Percentiles rank a stretch among this genome's conserved stretches.
phyloP scores from a whole-genome alignment of 2,888 invertebrate genomes.

The Lymantria dispar region DNA sequence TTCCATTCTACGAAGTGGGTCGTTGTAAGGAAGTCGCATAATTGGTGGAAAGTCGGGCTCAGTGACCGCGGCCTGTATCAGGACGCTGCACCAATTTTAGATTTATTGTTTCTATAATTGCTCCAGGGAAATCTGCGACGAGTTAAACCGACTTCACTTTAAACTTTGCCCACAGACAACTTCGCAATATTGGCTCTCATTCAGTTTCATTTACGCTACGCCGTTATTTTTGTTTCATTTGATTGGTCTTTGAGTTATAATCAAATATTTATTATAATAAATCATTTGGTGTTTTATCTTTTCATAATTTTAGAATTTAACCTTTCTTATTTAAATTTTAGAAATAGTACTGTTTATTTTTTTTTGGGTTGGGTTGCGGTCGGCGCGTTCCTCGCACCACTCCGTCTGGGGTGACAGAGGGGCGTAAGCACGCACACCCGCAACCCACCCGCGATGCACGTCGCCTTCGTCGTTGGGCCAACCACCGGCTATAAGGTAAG shows the following conservation, averaged over 20 bases:
- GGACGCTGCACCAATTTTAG: slow-evolving; percentile 71
- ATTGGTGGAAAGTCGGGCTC: slow-evolving; percentile 69
- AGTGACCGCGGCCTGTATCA: slow-evolving; percentile 61
- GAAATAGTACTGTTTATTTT: too few relatives aligned
- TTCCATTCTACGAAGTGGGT: slow-evolving; percentile 70
- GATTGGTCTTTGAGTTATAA: slow-evolving; percentile 29
- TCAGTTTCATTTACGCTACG: slow-evolving; percentile 26
- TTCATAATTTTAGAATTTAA: too few relatives aligned
- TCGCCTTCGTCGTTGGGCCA: too few relatives aligned
- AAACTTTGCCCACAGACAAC: slow-evolving; percentile 48
- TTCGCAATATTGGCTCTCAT: slow-evolving; percentile 42
- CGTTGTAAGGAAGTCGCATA: slow-evolving; percentile 61
- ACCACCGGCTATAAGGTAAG: too few relatives aligned
- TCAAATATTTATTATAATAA: slow-evolving; percentile 21
- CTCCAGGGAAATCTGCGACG: slow-evolving; percentile 61
- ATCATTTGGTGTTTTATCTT: neutral
- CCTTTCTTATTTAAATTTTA: neutral
- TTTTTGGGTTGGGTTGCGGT: too few relatives aligned
- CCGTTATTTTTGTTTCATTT: slow-evolving; percentile 29
- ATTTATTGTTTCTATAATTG: slow-evolving; percentile 80
- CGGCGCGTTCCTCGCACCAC: too few relatives aligned
- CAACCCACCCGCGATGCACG: too few relatives aligned
- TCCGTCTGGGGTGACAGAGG: too few relatives aligned
- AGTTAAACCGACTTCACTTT: slow-evolving; percentile 47
- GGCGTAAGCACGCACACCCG: too few relatives aligned